phyloP scores from a whole-genome alignment of 1,140 invertebrate genomes.

The Drosophila athabasca region DNA sequence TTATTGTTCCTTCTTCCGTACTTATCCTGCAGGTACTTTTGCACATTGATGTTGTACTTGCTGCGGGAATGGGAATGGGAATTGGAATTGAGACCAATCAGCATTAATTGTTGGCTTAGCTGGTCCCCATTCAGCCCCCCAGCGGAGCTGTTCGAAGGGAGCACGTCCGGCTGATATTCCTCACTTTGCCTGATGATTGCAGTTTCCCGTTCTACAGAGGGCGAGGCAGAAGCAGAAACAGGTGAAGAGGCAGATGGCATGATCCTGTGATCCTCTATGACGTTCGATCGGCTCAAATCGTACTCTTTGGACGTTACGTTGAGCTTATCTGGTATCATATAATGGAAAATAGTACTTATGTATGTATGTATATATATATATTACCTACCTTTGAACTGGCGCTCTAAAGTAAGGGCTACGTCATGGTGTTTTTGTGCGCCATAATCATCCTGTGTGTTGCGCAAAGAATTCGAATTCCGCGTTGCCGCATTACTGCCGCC shows the following conservation, averaged over 20 bases:
- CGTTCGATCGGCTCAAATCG: not conserved
- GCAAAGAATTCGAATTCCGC: no score
- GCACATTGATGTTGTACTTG: slow-evolving; percentile 64
- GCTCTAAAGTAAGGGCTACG: slow-evolving; percentile 39
- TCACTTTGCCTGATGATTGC: slow-evolving; percentile 5
- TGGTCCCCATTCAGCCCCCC: not conserved
- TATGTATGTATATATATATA: no score
- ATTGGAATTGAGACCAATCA: slow-evolving; percentile 21
- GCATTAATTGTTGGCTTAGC: not conserved
- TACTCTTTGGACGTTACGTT: no score
- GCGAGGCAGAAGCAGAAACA: no score
- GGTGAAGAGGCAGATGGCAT: slow-evolving; percentile 7
- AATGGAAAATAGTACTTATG: no score
- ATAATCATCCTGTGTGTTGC: not conserved
- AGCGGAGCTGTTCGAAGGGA: slow-evolving; percentile 36
- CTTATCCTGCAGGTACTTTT: slow-evolving; percentile 60
- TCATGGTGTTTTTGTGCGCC: not conserved
- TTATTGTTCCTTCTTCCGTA: slow-evolving; percentile 32
- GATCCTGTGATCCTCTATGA: slow-evolving; percentile 25
- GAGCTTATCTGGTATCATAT: no score
- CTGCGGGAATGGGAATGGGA: slow-evolving; percentile 32
- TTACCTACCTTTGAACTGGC: slow-evolving; percentile 51
- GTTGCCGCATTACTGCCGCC: no score
- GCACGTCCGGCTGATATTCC: slow-evolving; percentile 55
- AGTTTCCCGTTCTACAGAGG: slow-evolving; percentile 12